phyloP scores from a whole-genome alignment of 2,113 vertebrate genomes.

The Mola mola region DNA sequence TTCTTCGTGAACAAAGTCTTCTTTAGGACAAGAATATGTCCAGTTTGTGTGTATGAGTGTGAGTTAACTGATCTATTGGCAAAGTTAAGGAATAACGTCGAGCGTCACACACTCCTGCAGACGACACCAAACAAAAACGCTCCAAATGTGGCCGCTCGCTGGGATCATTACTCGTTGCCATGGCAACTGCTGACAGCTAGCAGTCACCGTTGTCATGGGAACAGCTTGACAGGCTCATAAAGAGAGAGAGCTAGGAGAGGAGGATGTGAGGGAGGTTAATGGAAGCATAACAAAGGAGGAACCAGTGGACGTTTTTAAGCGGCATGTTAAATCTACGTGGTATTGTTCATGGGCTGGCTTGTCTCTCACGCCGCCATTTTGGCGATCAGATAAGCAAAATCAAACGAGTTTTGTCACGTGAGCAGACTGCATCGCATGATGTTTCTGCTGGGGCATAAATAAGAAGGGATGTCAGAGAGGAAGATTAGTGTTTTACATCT shows the following conservation, averaged over 20 bases:
- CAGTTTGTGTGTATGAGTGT: no score
- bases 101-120: not conserved
- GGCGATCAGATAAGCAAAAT: not conserved
- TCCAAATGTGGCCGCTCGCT: slow-evolving; percentile 39
- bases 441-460: slow-evolving; percentile 2
- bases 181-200: slow-evolving; percentile 81
- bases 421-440: not conserved
- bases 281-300: slow-evolving; percentile 38
- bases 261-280: slow-evolving; percentile 41
- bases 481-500: slow-evolving; percentile 20
- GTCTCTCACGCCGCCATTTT: not conserved
- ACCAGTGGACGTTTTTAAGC: slow-evolving; percentile 13
- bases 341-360: not conserved
- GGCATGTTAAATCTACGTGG: not conserved
- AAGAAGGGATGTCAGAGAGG: not conserved
- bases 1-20: no score
- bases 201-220: slow-evolving; percentile 84
- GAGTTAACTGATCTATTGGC: no score
- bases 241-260: slow-evolving; percentile 30
- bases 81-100: slow-evolving; percentile 16
- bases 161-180: slow-evolving; percentile 69
- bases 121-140: slow-evolving; percentile 32
- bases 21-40: no score
- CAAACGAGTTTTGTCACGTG: not conserved
- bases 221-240: slow-evolving; percentile 76